A percentile compares a stretch with the other conserved stretches of the same genome.
Conservation (phyloP, 2,113 vertebrate species). For the Ophthalmolycus amberensis region DNA sequence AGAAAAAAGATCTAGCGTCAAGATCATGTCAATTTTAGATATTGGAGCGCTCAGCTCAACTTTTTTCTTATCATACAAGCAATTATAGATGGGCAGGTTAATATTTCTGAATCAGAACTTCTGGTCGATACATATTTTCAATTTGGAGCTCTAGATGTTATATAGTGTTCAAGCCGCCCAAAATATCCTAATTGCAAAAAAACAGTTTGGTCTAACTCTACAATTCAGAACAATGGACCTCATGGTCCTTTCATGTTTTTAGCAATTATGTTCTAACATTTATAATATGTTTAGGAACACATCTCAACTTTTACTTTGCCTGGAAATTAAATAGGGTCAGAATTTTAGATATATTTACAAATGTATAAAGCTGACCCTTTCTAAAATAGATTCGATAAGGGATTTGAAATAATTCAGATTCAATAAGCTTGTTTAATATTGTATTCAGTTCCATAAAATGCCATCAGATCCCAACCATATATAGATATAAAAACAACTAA, state of each 20-base stretch:
- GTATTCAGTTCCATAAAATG: constrained; percentile 4
- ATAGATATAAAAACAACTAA: background rate
- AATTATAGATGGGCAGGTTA: background rate
- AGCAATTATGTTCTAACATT: no score
- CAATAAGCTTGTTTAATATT: background rate
- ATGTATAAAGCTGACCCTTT: background rate
- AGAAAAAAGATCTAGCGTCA: no score
- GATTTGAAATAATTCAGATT: constrained; percentile 14
- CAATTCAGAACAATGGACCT: no score
- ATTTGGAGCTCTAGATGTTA: background rate
- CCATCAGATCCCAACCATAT: constrained; percentile 10
- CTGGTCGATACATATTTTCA: background rate
- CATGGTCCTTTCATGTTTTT: no score
- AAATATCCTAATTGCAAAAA: background rate
- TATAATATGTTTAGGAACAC: background rate
- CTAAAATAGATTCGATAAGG: background rate
- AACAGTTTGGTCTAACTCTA: background rate
- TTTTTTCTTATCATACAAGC: background rate
- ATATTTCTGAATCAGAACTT: background rate
- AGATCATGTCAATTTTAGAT: background rate
- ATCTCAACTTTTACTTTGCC: background rate
- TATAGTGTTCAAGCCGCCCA: background rate
- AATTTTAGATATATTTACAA: background rate
- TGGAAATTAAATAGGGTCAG: background rate
- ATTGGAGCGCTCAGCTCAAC: background rate